phyloP scores from a whole-genome alignment of 2,888 invertebrate species.

The Strigamia maritima region DNA sequence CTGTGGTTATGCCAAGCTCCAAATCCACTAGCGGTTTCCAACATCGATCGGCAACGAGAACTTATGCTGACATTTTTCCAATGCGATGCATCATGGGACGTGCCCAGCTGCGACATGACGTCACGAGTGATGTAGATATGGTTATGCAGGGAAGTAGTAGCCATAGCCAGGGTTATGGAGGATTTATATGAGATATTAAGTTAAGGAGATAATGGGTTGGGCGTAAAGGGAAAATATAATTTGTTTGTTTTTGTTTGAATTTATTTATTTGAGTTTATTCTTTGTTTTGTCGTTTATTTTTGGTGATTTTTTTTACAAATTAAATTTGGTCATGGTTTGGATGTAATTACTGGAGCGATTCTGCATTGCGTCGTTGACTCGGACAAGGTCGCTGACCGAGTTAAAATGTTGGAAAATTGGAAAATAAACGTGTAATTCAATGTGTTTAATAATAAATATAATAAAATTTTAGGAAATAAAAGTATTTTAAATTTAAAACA shows the following conservation, averaged over 20 bases:
- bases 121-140: neutral
- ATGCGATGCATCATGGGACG: conserved; percentile 29
- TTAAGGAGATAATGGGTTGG: no score
- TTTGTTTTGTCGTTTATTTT: neutral
- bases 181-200: no score
- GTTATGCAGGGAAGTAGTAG: neutral
- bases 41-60: conserved; percentile 9
- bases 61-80: conserved; percentile 36
- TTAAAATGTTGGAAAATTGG: neutral
- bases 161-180: neutral
- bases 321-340: neutral
- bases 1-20: neutral
- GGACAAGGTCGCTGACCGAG: neutral
- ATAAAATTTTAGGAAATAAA: neutral
- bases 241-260: neutral
- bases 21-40: neutral
- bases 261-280: neutral
- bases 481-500: no score
- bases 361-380: conserved; percentile 12
- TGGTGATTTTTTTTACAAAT: neutral
- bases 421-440: neutral
- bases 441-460: neutral
- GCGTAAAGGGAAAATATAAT: no score
- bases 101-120: conserved; percentile 21
- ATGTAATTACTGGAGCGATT: neutral